Percentiles rank a stretch among this genome's conserved stretches.
Evolutionary conservation across 2,888 invertebrate genomes (phyloP).

Genomic region (Cataglyphis cursor): DNA sequence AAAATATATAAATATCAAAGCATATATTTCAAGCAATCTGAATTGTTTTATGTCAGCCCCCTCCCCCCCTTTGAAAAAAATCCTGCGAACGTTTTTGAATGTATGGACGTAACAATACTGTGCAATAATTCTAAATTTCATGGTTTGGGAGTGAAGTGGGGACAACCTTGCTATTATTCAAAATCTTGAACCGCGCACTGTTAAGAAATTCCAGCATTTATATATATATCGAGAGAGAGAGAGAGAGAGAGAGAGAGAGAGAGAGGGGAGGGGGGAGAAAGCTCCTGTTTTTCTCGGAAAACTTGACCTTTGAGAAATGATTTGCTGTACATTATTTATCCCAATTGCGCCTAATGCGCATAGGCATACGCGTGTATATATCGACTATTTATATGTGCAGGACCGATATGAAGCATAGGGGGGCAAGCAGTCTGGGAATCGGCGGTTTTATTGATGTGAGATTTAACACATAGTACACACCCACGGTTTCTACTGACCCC

Average conservation of each 20-base stretch:
- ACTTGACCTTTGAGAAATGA: slow-evolving; percentile 5
- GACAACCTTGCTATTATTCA: not conserved
- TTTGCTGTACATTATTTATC: slow-evolving; percentile 6
- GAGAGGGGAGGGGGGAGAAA: not conserved
- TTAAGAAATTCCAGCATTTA: too few relatives aligned
- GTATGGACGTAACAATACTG: not conserved
- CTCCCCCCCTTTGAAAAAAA: too few relatives aligned
- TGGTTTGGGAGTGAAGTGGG: not conserved
- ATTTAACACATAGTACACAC: slow-evolving; percentile 52
- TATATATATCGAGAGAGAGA: not conserved
- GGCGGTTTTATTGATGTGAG: slow-evolving; percentile 53
- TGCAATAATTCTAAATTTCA: not conserved
- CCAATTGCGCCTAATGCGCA: not conserved
- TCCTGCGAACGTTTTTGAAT: too few relatives aligned
- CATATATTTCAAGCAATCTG: too few relatives aligned
- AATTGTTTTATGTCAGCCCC: too few relatives aligned
- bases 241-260: not conserved
- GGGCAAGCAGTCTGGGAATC: slow-evolving; percentile 39
- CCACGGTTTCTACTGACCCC: slow-evolving; percentile 45
- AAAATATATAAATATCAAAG: too few relatives aligned
- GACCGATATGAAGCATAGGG: slow-evolving; percentile 21
- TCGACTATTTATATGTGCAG: not conserved
- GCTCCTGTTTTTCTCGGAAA: not conserved
- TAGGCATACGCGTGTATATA: not conserved
- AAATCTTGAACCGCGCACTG: too few relatives aligned